Percentiles rank a stretch among this genome's conserved stretches.
Conservation (phyloP, 2,888 invertebrate genomes). For the Phymatocera aterrima region DNA sequence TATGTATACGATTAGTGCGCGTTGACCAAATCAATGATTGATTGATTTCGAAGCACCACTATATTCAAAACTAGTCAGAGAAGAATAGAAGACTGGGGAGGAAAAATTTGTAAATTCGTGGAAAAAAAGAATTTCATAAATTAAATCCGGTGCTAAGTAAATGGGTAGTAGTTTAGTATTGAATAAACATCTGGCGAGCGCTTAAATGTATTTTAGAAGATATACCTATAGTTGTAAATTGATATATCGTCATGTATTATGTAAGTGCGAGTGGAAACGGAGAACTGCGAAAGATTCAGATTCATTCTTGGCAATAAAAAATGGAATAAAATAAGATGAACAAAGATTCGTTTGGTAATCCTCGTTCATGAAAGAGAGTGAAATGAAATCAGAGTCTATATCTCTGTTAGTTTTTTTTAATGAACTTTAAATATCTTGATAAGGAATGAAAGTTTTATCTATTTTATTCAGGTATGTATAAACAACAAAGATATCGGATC, state of each 20-base stretch:
- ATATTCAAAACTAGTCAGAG: background rate
- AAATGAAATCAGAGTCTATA: too few relatives aligned
- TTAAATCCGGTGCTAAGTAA: slow-evolving; percentile 5
- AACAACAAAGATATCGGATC: background rate
- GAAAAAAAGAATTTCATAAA: background rate
- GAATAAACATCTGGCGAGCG: background rate
- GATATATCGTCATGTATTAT: background rate
- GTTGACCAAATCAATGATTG: background rate
- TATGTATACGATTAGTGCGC: background rate
- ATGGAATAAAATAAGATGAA: background rate
- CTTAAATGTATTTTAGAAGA: background rate
- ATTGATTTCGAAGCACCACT: background rate
- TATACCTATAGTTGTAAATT: background rate
- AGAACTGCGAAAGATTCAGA: background rate
- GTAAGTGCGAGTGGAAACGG: background rate
- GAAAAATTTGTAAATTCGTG: background rate
- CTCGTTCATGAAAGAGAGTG: too few relatives aligned
- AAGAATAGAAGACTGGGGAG: too few relatives aligned
- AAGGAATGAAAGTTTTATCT: background rate
- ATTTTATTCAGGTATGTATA: too few relatives aligned
- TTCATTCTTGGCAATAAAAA: background rate
- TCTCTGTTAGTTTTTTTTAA: background rate
- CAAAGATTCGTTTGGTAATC: background rate
- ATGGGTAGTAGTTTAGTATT: slow-evolving; percentile 8
- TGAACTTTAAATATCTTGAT: background rate